Conservation (phyloP, 2,113 vertebrate genomes). For the Ceyx margarethae region DNA sequence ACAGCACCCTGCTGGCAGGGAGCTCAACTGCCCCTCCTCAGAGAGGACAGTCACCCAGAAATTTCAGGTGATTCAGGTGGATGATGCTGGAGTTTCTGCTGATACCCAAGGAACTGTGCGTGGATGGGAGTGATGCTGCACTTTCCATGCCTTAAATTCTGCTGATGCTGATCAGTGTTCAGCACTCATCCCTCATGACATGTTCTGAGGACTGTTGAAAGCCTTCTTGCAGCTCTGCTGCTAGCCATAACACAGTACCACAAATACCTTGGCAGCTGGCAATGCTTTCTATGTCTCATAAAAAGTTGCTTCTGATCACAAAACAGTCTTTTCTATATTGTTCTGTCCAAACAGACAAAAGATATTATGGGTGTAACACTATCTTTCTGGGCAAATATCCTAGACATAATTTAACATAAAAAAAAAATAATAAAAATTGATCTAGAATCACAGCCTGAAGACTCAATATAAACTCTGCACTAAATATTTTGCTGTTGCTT, state of each 20-base stretch:
- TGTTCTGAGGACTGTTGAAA: background rate
- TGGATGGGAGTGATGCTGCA: accelerated
- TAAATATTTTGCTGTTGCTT: background rate
- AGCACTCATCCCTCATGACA: background rate
- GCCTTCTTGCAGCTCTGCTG: background rate
- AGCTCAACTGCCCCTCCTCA: background rate
- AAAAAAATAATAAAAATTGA: background rate
- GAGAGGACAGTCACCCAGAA: background rate
- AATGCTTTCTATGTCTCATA: background rate
- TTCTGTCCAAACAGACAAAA: background rate
- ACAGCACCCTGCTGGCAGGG: accelerated
- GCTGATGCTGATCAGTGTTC: background rate
- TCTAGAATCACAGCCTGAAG: background rate
- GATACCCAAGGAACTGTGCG: accelerated
- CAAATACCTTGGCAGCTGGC: background rate
- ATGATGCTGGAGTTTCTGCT: background rate
- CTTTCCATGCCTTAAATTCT: background rate
- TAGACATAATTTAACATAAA: background rate
- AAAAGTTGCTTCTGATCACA: background rate
- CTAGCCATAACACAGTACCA: background rate
- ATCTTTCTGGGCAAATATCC: background rate
- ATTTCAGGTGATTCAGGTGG: background rate
- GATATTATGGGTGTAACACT: background rate
- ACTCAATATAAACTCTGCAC: background rate
- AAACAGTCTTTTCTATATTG: background rate